Conservation (phyloP, 1,140 invertebrate species). For the Panagrolaimus sp. region DNA sequence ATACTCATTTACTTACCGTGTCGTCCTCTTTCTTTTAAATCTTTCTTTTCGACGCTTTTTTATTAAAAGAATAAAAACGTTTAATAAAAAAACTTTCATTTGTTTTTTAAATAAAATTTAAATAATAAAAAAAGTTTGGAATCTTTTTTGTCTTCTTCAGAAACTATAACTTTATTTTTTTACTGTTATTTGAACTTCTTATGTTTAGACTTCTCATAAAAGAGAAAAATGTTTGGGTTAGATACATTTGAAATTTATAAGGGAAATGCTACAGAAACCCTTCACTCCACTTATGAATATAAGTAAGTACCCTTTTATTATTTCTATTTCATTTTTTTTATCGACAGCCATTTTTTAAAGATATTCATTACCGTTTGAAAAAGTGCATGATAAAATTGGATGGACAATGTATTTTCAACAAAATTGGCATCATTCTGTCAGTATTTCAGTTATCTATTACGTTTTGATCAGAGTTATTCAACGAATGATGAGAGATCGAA, state of each 20-base stretch:
- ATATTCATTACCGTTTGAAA: constrained; percentile 48
- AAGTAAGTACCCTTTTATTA: constrained; percentile 36
- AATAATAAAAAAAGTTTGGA: too few relatives aligned
- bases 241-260: constrained; percentile 48
- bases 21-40: too few relatives aligned
- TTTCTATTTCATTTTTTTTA: constrained; percentile 11
- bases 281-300: constrained; percentile 46
- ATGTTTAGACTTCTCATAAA: too few relatives aligned
- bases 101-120: too few relatives aligned
- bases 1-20: too few relatives aligned
- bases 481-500: constrained; percentile 80
- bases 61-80: too few relatives aligned
- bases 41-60: too few relatives aligned
- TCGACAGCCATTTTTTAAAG: constrained; percentile 26
- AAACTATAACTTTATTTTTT: too few relatives aligned
- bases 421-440: constrained; percentile 55
- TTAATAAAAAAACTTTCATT: too few relatives aligned
- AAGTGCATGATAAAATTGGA: constrained; percentile 42
- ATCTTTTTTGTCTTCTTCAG: too few relatives aligned
- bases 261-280: constrained; percentile 34
- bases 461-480: constrained; percentile 61
- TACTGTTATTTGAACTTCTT: too few relatives aligned
- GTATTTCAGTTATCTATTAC: constrained; percentile 54
- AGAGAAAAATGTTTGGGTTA: constrained; percentile 31
- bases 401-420: constrained; percentile 48